phyloP scores from a whole-genome alignment of 2,888 invertebrate species.

The Drosophila demipolita region DNA sequence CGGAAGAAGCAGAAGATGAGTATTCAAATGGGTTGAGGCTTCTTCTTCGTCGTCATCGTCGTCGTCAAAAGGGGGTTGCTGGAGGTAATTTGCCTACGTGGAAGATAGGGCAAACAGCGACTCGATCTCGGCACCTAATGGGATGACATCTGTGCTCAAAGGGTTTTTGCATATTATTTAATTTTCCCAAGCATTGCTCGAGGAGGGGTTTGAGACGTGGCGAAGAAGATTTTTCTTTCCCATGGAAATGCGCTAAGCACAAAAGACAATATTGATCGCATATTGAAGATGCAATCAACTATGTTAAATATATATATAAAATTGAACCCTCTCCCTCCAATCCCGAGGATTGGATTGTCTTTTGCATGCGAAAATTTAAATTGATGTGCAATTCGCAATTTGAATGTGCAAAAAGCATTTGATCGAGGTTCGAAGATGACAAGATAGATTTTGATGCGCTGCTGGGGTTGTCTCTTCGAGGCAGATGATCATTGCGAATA shows the following conservation, averaged over 20 bases:
- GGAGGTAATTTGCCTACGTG: conserved; percentile 80
- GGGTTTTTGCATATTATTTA: conserved; percentile 81
- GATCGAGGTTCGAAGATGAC: conserved; percentile 48
- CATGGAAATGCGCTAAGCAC: conserved; percentile 81
- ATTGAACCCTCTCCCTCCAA: conserved; percentile 46
- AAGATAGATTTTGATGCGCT: conserved; percentile 27
- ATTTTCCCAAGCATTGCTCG: conserved; percentile 72
- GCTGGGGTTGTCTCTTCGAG: conserved; percentile 5
- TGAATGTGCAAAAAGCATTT: conserved; percentile 61
- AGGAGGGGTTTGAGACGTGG: conserved; percentile 55
- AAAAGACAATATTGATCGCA: conserved; percentile 80
- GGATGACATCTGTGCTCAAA: conserved; percentile 74
- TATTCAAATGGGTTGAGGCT: conserved; percentile 82
- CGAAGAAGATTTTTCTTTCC: conserved; percentile 77
- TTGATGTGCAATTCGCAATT: conserved; percentile 63
- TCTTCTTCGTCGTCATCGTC: conserved; percentile 37
- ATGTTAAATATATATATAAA: conserved; percentile 77
- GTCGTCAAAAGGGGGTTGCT: conserved; percentile 61
- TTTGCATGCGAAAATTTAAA: conserved; percentile 83
- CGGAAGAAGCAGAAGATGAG: conserved; percentile 75
- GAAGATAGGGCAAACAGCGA: conserved; percentile 49
- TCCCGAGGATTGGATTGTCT: conserved; percentile 24
- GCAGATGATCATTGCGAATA: conserved; percentile 26
- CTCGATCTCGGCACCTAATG: conserved; percentile 58
- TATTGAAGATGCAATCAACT: conserved; percentile 84